Evolutionary conservation across 2,113 vertebrate species (phyloP), one percentile per base, ranked within the genome.

Genomic region (Scomber scombrus): DNA sequence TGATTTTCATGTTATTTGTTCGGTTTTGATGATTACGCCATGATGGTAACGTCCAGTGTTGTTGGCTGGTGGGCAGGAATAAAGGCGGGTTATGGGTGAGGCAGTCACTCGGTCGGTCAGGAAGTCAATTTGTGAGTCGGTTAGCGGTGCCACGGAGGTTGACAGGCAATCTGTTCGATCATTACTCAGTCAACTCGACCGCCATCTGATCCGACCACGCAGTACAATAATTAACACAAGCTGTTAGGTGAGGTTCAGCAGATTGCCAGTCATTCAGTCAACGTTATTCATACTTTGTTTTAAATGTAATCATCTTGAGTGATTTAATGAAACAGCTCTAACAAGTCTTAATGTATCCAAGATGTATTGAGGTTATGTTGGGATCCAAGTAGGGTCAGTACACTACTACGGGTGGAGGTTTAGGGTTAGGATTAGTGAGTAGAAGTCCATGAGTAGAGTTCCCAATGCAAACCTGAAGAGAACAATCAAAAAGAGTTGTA

Each of bases 121-220:
- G 62, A 63, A 74, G 71, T 87, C 82, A 68, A 72, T 84, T 67
- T 80, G 77, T 64, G 69, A 79, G 76, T 77, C n/a, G 3, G 80
- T 85, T 81, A 72, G 66, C 18, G 3, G 62, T 2, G 61, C 55
- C n/a, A 1, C 47, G 47, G 34, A 56, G 52, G 83, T 73, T 58
- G 43, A 70, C 43, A 63, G 81, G 72, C 68, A 67, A 51, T 2
- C 14, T 63, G 56, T 75, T 65, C 11, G 18, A 60, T 84, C 69
- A 78, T 76, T 63, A 54, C 62, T 82, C 60, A 57, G 69, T 81
- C 60, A 68, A 51, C 74, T 60, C 65, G 78, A 57, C 47, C 46
- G 70, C 50, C 77, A 26, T 16, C 40, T 57, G 16, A 77, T 57
- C 72, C 74, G 71, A 18, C 12, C 69, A 40, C 45, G 18, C 46